Base-by-base conservation (phyloP, 2,797 vertebrate genomes). In the Sternarchorhynchus goeldii region DNA sequence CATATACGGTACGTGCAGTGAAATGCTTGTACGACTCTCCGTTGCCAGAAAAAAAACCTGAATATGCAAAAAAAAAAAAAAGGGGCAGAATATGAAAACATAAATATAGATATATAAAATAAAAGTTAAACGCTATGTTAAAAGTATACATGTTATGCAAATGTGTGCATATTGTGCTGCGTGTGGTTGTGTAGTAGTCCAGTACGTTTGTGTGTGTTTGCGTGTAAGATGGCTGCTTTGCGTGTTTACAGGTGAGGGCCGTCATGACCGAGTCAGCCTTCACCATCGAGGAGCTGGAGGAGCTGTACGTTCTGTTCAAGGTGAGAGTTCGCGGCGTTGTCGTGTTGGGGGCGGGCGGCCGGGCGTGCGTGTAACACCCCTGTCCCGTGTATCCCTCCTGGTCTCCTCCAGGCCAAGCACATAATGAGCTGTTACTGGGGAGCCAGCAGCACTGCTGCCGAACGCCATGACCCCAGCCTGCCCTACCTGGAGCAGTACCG, bases 351-450 rank as follows among this genome's bases (percentile, higher is more conserved):
- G 6, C 25, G 25, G 25, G 25, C 25, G 25, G 25, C 25, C 25
- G 45, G 12, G 45, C 2, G 45, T 50, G 10, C 8, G 45, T 50
- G 45, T 1, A 12, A 50, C 45, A 50, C 45, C 10, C 45, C 8
- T 12, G 12, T 50, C 45, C 45, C 45, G 3, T 12, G 2, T 64
- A 4, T 70, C 41, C 25, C 36, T 55, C 21, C 4, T 18, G 32
- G 50, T 1, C 6, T 0, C 68, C 67, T 55, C 0, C 90, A 99
- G 97, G 93, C 96, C 81, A 96, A 98, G 81, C 96, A 98, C 87
- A 93, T 98, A 85, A 95, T 93, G 41, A 97, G 95, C 85, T 98
- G 97, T 86, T 99, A 99, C 86, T 99, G 97, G 97, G 97, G 97
- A 0, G 90, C 90, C 18, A 93, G 91, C 83, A 92, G 84, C 34